Conservation (phyloP, 2,888 invertebrate species). For the Dichetophora obliterata region DNA sequence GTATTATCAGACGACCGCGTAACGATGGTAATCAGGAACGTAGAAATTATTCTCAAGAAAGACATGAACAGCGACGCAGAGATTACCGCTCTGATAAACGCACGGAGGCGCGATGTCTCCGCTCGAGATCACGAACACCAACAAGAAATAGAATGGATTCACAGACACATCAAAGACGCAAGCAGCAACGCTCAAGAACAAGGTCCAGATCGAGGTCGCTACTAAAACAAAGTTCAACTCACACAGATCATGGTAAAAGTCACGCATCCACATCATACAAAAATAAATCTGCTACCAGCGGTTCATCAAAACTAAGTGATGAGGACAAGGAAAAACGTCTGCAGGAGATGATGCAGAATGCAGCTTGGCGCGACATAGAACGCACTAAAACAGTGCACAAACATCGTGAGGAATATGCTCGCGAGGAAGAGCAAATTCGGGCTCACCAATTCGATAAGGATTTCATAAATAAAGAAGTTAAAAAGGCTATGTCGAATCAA, state of each 20-base stretch:
- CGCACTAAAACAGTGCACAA: constrained; percentile 76
- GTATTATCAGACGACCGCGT: background rate
- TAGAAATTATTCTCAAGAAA: constrained; percentile 1
- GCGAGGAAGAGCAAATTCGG: constrained; percentile 69
- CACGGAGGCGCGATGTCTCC: background rate
- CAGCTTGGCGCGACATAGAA: constrained; percentile 77
- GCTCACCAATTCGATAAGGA: constrained; percentile 71
- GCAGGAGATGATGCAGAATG: constrained; percentile 88
- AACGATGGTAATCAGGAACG: background rate
- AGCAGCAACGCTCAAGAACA: background rate
- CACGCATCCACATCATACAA: background rate
- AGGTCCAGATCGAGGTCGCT: constrained; percentile 17
- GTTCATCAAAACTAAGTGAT: constrained; percentile 69
- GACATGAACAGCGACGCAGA: constrained; percentile 30
- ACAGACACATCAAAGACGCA: background rate
- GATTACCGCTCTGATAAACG: background rate
- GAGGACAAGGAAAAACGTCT: constrained; percentile 79
- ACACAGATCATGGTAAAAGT: background rate
- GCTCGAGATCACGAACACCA: constrained; percentile 10
- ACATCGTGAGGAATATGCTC: constrained; percentile 75
- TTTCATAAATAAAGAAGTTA: constrained; percentile 70
- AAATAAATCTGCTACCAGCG: background rate
- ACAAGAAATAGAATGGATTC: background rate
- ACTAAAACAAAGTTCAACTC: background rate
- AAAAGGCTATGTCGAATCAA: constrained; percentile 73